These are phyloP conservation scores for Vanacampus margaritifer DNA, from an alignment of 2,113 vertebrate species.

Conservation along the genomic window DNA sequence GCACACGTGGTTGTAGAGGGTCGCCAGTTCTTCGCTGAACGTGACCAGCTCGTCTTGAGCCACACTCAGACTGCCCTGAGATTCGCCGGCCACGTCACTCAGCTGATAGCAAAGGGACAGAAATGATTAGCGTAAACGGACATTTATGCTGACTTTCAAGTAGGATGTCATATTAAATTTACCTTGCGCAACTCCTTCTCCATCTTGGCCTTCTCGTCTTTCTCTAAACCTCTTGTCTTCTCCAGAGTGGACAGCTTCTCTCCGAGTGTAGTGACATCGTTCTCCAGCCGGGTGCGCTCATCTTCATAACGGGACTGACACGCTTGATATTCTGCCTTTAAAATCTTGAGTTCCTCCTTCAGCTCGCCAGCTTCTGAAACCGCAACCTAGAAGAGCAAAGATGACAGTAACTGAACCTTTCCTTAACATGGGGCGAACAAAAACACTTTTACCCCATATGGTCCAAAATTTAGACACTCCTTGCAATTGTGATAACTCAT, in stretches of 20 bases:
- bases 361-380: conserved; percentile 89
- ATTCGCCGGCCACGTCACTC: conserved; percentile 88
- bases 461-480: too few relatives aligned
- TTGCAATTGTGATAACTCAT: too few relatives aligned
- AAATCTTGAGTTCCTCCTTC: conserved; percentile 88
- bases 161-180: not conserved
- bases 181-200: conserved; percentile 92
- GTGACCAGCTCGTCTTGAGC: conserved; percentile 94
- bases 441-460: too few relatives aligned
- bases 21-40: conserved; percentile 96
- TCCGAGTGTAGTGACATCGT: conserved; percentile 78
- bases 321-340: conserved; percentile 83
- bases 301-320: conserved; percentile 83
- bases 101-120: conserved; percentile 42
- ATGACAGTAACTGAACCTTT: not conserved
- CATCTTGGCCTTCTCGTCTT: conserved; percentile 78
- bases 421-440: not conserved
- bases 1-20: conserved; percentile 98
- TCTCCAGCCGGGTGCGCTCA: conserved; percentile 82
- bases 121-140: not conserved
- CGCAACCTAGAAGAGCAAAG: conserved; percentile 68
- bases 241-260: conserved; percentile 84
- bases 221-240: conserved; percentile 78
- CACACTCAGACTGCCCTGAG: conserved; percentile 88
- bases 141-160: not conserved